Percentiles rank a stretch among this genome's conserved stretches.
These are phyloP conservation scores for Phasianus colchicus DNA, from an alignment of 2,113 vertebrate species.

Conservation along the genomic window DNA sequence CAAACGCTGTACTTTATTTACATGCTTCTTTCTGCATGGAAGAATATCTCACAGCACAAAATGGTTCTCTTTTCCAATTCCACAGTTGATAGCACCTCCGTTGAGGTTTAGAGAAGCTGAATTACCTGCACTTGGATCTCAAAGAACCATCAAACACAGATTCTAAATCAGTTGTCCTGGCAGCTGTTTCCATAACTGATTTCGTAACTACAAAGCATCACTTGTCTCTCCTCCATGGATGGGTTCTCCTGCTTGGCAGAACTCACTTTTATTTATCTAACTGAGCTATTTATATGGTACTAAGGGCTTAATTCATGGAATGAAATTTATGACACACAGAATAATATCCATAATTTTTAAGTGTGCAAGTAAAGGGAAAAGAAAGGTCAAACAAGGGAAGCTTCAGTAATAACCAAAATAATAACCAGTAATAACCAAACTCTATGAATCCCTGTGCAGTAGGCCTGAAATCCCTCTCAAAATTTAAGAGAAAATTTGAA, in stretches of 20 bases:
- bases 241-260: neutral
- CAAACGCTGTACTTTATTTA: neutral
- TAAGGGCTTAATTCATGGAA: neutral
- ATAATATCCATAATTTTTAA: neutral
- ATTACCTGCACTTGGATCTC: fast-evolving
- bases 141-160: neutral
- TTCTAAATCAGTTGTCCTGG: neutral
- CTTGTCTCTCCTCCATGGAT: fast-evolving
- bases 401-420: neutral
- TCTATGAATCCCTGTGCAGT: neutral
- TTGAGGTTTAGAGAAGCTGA: fast-evolving
- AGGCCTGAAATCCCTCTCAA: neutral
- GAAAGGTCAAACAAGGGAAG: neutral
- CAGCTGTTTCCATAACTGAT: neutral
- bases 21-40: neutral
- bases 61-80: neutral
- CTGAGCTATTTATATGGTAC: neutral
- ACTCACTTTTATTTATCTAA: neutral
- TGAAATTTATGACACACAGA: neutral
- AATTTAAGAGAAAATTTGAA: neutral
- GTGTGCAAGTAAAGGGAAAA: neutral
- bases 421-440: too few relatives aligned
- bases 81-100: neutral
- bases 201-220: neutral
- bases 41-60: fast-evolving